Conservation (phyloP, 1,140 invertebrate genomes). For the Penaeus chinensis region DNA sequence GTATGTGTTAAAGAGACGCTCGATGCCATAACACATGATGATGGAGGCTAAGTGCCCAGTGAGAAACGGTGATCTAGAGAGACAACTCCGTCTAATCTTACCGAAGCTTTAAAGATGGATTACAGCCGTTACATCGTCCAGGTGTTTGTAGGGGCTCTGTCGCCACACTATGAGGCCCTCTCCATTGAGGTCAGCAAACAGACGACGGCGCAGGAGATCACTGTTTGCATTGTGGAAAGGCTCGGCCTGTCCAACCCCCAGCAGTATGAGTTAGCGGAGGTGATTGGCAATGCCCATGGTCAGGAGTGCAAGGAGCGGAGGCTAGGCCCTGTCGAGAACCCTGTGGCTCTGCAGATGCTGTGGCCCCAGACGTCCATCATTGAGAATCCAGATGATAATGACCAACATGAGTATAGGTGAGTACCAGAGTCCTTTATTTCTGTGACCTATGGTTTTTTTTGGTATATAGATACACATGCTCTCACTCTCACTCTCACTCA, state of each 20-base stretch:
- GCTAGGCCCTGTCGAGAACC: constrained; percentile 86
- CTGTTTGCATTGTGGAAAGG: constrained; percentile 85
- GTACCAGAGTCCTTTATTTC: neutral
- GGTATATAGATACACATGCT: no score
- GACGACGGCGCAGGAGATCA: constrained; percentile 89
- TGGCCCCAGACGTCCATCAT: constrained; percentile 80
- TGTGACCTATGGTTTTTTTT: no score
- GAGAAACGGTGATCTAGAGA: constrained; percentile 35
- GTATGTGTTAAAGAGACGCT: neutral
- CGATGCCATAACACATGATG: neutral
- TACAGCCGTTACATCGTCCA: constrained; percentile 60
- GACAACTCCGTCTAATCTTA: constrained; percentile 17
- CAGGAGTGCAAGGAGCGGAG: constrained; percentile 93
- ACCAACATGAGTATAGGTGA: constrained; percentile 66
- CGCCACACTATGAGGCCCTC: constrained; percentile 88
- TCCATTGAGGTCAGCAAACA: constrained; percentile 93
- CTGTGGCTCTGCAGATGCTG: constrained; percentile 90
- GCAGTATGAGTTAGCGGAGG: constrained; percentile 91
- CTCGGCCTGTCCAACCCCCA: constrained; percentile 77
- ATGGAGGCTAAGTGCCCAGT: constrained; percentile 24
- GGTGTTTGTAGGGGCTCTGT: constrained; percentile 90
- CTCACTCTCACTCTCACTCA: no score
- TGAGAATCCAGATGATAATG: constrained; percentile 62
- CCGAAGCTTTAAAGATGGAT: constrained; percentile 44
- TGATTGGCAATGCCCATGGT: constrained; percentile 82